Base-by-base conservation (phyloP, 1,140 invertebrate species). In the Apis dorsata region DNA sequence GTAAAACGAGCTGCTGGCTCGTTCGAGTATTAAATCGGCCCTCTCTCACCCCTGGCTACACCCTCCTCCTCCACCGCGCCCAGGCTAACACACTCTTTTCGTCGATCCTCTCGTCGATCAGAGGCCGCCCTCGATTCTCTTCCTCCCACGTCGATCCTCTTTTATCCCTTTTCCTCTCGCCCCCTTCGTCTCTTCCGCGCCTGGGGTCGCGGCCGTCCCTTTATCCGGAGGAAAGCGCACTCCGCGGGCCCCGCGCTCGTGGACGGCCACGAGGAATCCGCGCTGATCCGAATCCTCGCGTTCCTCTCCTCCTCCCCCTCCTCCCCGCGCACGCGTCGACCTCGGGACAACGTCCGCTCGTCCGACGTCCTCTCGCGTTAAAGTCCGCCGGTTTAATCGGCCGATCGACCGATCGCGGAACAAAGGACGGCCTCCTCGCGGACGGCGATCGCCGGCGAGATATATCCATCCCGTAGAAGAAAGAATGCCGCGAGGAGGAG, bases 1-100 rank as follows among this genome's bases (percentile, higher is more conserved):
- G 93, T 94, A 93, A 94, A 93, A 93, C 92, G 93, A 94, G 92
- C 91, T 92, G 91, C 88, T 85, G 90, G 88, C 84, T 92, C 93
- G 90, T 80, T 93, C 91, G 88, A 91, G 93, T 93, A 94, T 93
- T 94, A 93, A 94, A 94, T 93, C 93, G 93, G 91, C 85, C 86
- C 84, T 86, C 86, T 82, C 79, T 71, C 85, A 85, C 82, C 78
- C 85, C 86, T 71, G 71, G 84, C 85, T 70, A 84, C 59, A 71
- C 77, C 77, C 79, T n/a, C 66, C 68, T 49, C 78, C 70, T 28
- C 66, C 68, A 72, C 71, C 76, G 78, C 81, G 75, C 83, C 83
- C 79, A 80, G 71, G 28, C 75, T 28, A 70, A 44, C 59, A 71
- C 44, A 24, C 34, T 77, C 69, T 86, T 83, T 62, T 71, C 66